phyloP scores from a whole-genome alignment of 2,797 vertebrate species.

The Bryconaethiops microstoma region DNA sequence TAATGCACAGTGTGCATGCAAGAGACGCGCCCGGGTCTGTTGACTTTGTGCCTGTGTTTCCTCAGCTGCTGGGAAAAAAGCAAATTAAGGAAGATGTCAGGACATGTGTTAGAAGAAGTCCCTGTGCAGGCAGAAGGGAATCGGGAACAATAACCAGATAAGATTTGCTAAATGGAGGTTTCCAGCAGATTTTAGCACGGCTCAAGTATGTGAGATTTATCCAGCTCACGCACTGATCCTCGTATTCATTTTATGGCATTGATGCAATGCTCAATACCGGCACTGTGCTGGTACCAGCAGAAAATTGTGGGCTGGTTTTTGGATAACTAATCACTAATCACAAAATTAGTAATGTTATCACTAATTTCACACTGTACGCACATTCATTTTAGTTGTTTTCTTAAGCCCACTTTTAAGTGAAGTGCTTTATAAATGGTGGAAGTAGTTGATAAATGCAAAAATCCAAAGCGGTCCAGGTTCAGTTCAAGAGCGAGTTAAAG shows the following conservation, averaged over 20 bases:
- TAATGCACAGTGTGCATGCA: not conserved
- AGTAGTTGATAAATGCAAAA: too few relatives aligned
- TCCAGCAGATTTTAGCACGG: slow-evolving; percentile 2
- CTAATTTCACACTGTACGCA: too few relatives aligned
- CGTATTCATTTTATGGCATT: not conserved
- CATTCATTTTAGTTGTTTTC: too few relatives aligned
- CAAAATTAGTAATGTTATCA: too few relatives aligned
- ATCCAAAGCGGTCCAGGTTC: too few relatives aligned
- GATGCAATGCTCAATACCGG: not conserved
- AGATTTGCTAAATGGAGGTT: slow-evolving; percentile 3
- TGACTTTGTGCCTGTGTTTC: not conserved
- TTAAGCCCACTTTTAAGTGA: too few relatives aligned
- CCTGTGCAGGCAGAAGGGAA: not conserved
- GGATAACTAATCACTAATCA: too few relatives aligned
- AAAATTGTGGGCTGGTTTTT: too few relatives aligned
- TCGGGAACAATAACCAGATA: not conserved
- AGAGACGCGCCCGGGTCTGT: not conserved
- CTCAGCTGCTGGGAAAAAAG: not conserved
- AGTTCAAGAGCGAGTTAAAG: too few relatives aligned
- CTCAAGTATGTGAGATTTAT: not conserved
- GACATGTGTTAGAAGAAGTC: not conserved
- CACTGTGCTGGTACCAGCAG: not conserved
- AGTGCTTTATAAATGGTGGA: too few relatives aligned
- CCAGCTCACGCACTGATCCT: not conserved
- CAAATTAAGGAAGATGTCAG: not conserved